phyloP scores from a whole-genome alignment of 2,113 vertebrate genomes.

The Burhinus oedicnemus region DNA sequence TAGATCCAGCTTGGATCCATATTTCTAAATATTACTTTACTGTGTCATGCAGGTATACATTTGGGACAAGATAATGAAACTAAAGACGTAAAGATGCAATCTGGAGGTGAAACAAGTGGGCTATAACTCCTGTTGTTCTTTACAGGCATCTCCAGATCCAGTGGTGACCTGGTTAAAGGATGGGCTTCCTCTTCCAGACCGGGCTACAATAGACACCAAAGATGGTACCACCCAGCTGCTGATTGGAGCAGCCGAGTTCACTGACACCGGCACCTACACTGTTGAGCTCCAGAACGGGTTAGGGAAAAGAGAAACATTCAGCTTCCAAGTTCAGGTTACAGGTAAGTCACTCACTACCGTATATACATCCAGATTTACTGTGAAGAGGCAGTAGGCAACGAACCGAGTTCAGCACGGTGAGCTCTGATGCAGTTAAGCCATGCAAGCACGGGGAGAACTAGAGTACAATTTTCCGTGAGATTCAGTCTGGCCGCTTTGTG shows the following conservation, averaged over 20 bases:
- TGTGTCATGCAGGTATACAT: not conserved
- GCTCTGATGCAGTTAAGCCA: not conserved
- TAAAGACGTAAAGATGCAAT: not conserved
- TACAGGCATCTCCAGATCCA: conserved; percentile 83
- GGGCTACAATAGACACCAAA: conserved; percentile 74
- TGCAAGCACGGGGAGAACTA: not conserved
- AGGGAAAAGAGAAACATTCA: conserved; percentile 78
- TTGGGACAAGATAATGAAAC: not conserved
- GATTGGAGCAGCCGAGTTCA: conserved; percentile 78
- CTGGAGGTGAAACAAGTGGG: not conserved
- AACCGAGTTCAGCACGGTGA: not conserved
- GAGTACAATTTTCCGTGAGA: not conserved
- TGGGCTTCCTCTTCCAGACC: conserved; percentile 76
- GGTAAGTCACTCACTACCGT: conserved; percentile 70
- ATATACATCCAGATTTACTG: not conserved
- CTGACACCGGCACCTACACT: conserved; percentile 82
- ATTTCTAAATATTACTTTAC: not conserved
- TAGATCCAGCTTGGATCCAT: not conserved
- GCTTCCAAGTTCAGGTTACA: conserved; percentile 85
- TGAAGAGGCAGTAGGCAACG: not conserved
- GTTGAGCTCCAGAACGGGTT: conserved; percentile 78
- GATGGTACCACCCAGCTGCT: conserved; percentile 83
- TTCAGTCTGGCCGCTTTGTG: not conserved
- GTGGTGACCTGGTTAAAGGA: conserved; percentile 90
- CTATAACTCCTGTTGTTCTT: not conserved